phyloP scores from a whole-genome alignment of 2,797 vertebrate species.

The Cottoperca gobio region DNA sequence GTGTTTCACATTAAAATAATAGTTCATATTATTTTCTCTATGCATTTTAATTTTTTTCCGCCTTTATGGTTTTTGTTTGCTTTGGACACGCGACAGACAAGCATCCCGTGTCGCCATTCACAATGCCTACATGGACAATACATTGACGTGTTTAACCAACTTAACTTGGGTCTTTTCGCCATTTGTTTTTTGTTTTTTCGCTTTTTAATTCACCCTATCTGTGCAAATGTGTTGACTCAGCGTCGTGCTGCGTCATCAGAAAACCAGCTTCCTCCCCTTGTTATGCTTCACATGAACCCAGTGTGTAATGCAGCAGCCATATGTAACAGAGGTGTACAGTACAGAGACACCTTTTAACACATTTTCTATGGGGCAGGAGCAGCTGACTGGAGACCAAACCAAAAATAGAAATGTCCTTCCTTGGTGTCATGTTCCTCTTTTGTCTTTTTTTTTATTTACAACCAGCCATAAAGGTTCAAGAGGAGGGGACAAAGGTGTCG shows the following conservation, averaged over 20 bases:
- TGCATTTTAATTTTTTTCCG: too few species aligned
- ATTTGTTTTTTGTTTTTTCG: neutral
- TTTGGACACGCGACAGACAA: neutral
- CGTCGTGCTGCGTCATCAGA: conserved; percentile 80
- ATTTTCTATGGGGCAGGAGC: too few species aligned
- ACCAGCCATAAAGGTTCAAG: conserved; percentile 42
- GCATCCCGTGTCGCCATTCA: conserved; percentile 42
- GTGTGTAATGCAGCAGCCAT: conserved; percentile 53
- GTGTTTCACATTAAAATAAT: too few species aligned
- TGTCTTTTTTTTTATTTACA: conserved; percentile 67
- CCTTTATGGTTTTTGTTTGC: conserved; percentile 6
- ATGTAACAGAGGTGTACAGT: neutral
- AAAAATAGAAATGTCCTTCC: conserved; percentile 58
- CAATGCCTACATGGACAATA: neutral
- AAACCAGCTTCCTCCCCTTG: conserved; percentile 10
- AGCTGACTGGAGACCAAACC: too few species aligned
- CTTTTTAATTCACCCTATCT: neutral
- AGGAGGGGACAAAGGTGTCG: too few species aligned
- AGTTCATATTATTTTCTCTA: too few species aligned
- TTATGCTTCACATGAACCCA: conserved; percentile 44
- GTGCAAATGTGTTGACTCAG: conserved; percentile 72
- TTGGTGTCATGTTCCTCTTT: conserved; percentile 58
- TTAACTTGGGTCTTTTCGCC: neutral
- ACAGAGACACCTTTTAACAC: too few species aligned
- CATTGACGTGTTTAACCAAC: neutral